Evolutionary conservation across 23 tunicate species (phyloP), one percentile per base, ranked within the genome.

Genomic region (Diplosoma virens): DNA sequence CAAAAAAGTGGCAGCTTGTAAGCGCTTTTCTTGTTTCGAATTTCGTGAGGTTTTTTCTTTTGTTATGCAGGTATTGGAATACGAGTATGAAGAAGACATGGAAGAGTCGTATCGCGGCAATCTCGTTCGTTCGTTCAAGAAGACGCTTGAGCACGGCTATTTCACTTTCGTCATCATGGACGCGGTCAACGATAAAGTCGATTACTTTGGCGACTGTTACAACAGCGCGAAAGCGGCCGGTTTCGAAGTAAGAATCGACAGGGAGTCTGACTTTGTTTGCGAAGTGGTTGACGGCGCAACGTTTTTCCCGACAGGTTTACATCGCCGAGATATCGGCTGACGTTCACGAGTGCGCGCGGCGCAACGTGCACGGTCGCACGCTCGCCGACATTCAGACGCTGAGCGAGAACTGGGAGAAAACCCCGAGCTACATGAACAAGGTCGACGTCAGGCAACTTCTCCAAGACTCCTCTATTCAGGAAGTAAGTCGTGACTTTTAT

Each of bases 31-130:
- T n/a, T n/a, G n/a, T n/a, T n/a, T n/a, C n/a, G n/a, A n/a, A n/a
- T n/a, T n/a, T n/a, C n/a, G n/a, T n/a, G n/a, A n/a, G n/a, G n/a
- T n/a, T n/a, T n/a, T n/a, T n/a, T n/a, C n/a, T n/a, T n/a, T n/a
- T n/a, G n/a, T n/a, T n/a, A n/a, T n/a, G 23, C 33, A 90, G 97
- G 86, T 90, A 25, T 78, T 67, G 67, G 97, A 84, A 75, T 90
- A 90, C 60, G 86, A 84, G 45, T 90, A 84, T 66, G 97, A 90
- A 33, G 79, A 70, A 6, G 90, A 83, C 2, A 84, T 90, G 86
- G 90, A 84, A 59, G 67, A 58, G 20, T 64, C 79, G 3, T 90
- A 90, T 54, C 79, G 90, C 3, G 71, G 60, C 27, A 90, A 82
- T 59, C 46, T 90, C 60, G 37, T 84, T 30, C 83, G 78, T 1